A percentile compares a stretch with the other conserved stretches of the same genome.
Conservation (phyloP, 1,140 invertebrate genomes). For the Drosophila neocordata region DNA sequence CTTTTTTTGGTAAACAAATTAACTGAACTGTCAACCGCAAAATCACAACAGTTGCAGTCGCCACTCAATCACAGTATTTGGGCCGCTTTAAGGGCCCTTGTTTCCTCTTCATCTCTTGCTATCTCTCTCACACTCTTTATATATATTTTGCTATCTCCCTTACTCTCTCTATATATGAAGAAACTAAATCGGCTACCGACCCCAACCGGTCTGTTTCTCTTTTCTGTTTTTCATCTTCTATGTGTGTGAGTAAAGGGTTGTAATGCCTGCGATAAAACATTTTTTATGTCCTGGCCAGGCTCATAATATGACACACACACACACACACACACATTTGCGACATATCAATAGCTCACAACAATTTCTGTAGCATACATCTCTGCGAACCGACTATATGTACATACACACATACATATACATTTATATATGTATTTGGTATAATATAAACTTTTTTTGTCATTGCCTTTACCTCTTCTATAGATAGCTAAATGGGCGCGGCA, state of each 20-base stretch:
- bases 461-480: slow-evolving; percentile 15
- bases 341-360: slow-evolving; percentile 71
- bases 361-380: slow-evolving; percentile 64
- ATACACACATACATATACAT: background rate
- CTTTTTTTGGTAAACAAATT: slow-evolving; percentile 59
- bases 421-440: slow-evolving; percentile 25
- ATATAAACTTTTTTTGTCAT: slow-evolving; percentile 41
- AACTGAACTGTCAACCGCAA: slow-evolving; percentile 78
- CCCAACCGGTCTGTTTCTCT: slow-evolving; percentile 8
- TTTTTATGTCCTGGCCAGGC: slow-evolving; percentile 55
- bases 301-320: slow-evolving; percentile 64
- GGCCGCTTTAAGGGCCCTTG: slow-evolving; percentile 52
- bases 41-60: slow-evolving; percentile 78
- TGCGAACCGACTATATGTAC: slow-evolving; percentile 27
- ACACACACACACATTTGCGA: slow-evolving; percentile 26
- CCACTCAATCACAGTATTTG: slow-evolving; percentile 73
- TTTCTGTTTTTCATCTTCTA: background rate
- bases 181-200: slow-evolving; percentile 59
- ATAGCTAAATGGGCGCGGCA: slow-evolving; percentile 12
- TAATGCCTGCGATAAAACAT: slow-evolving; percentile 57
- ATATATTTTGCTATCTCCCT: too few relatives aligned
- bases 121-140: background rate
- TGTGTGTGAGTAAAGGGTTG: slow-evolving; percentile 46
- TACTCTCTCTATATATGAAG: background rate
- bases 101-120: slow-evolving; percentile 1